A percentile compares a stretch with the other conserved stretches of the same genome.
Conservation (phyloP, 2,113 vertebrate species). For the Hucho hucho region DNA sequence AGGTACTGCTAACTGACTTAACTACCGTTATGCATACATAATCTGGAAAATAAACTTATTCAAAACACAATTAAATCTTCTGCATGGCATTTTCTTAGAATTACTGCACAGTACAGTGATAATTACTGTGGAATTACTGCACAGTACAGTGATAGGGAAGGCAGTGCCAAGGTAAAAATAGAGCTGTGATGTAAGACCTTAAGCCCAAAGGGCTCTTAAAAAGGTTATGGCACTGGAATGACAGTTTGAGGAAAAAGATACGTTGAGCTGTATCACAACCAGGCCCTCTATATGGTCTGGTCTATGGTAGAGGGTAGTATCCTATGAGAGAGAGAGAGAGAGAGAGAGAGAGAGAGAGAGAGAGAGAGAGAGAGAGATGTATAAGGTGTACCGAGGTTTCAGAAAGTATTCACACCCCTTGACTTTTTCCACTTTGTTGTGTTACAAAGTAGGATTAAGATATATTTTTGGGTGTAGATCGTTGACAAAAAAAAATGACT, state of each 20-base stretch:
- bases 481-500: too few species aligned
- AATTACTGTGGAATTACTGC: not conserved
- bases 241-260: slow-evolving; percentile 46
- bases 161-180: not conserved
- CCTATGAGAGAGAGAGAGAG: not conserved
- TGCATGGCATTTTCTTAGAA: not conserved
- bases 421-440: too few species aligned
- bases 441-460: too few species aligned
- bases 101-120: not conserved
- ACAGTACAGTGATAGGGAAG: not conserved
- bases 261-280: slow-evolving; percentile 12
- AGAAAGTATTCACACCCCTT: too few species aligned
- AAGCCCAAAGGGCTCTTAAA: slow-evolving; percentile 52
- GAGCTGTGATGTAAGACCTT: slow-evolving; percentile 20
- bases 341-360: not conserved
- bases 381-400: too few species aligned
- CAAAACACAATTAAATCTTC: not conserved
- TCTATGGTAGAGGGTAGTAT: not conserved
- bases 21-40: not conserved
- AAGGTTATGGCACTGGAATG: slow-evolving; percentile 58
- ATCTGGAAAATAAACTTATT: not conserved
- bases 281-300: not conserved
- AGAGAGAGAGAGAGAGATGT: not conserved
- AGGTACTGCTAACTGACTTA: not conserved
- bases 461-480: too few species aligned